Percentiles rank a stretch among this genome's conserved stretches.
Conservation (phyloP, 2,888 invertebrate genomes). For the Drosophila flavopinicola region DNA sequence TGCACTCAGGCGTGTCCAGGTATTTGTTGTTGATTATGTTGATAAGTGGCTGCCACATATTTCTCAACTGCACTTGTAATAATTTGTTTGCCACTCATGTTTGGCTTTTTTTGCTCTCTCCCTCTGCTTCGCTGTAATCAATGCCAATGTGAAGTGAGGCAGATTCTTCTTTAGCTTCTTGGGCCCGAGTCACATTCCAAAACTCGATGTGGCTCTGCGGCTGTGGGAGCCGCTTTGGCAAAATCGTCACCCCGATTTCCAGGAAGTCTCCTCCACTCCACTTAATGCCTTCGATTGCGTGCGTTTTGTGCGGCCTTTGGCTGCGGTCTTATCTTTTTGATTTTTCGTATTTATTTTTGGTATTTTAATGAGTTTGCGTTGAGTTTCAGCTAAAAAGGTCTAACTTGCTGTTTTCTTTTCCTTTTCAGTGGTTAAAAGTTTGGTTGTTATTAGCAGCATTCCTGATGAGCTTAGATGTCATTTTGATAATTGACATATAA, state of each 20-base stretch:
- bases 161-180: conserved; percentile 26
- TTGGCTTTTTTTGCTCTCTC: conserved; percentile 7
- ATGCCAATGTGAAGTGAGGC: conserved; percentile 55
- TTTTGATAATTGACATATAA: not conserved
- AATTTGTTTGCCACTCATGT: conserved; percentile 80
- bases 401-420: conserved; percentile 24
- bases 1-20: conserved; percentile 79
- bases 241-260: conserved; percentile 62
- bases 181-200: conserved; percentile 48
- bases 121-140: conserved; percentile 46
- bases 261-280: conserved; percentile 42
- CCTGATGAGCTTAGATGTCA: conserved; percentile 43
- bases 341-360: conserved; percentile 46
- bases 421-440: conserved; percentile 41
- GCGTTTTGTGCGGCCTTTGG: conserved; percentile 17
- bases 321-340: conserved; percentile 59
- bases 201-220: no score
- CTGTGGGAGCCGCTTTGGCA: conserved; percentile 62
- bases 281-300: conserved; percentile 53
- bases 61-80: conserved; percentile 77
- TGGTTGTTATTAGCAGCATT: conserved; percentile 57
- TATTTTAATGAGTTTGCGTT: conserved; percentile 70
- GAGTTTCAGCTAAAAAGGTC: conserved; percentile 49
- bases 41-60: conserved; percentile 78
- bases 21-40: conserved; percentile 78